Evolutionary conservation across 2,113 vertebrate genomes (phyloP), one percentile per base, ranked within the genome.

Genomic region (Oncorhynchus nerka): DNA sequence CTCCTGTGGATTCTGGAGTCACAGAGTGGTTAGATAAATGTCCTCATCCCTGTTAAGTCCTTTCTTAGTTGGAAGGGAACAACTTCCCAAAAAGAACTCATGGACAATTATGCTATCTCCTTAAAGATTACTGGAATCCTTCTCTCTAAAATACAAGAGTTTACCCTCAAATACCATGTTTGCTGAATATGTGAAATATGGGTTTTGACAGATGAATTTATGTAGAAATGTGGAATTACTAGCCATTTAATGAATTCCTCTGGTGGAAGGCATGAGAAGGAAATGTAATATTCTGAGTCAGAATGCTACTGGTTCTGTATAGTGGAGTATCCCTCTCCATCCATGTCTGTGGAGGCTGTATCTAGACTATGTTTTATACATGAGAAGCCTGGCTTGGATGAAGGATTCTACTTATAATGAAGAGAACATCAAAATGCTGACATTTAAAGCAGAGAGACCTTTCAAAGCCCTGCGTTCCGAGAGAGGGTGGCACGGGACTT

Each of bases 281-380:
- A 39, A 9, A 39, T 39, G 39, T 39, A 9, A 39, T 51, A 51
- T 51, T 51, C 11, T 15, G 11, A 15, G 49, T 51, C 13, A 51
- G 49, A 16, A 51, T 51, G 49, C 3, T 51, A 4, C 49, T 16
- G 49, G 4, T 39, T 7, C 34, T 39, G 34, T 16, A 13, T 51
- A 51, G 11, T 51, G 57, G 16, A 61, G 57, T 6, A 22, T 57
- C 51, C 51, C 51, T 26, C 24, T 67, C 65, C 15, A 15, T 16
- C 12, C 28, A 30, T 20, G 30, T 34, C 28, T 34, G 30, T 15
- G 8, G 0, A 34, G 16, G 5, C 13, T 70, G 6, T 49, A 11
- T 22, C 20, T 9, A 4, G 20, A 64, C 61, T 71, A 75, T 83
- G 73, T 80, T 81, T 78, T 79, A 81, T 75, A 74, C 77, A 81